phyloP scores from a whole-genome alignment of 2,797 vertebrate species.

The Anolis apletophallus region DNA sequence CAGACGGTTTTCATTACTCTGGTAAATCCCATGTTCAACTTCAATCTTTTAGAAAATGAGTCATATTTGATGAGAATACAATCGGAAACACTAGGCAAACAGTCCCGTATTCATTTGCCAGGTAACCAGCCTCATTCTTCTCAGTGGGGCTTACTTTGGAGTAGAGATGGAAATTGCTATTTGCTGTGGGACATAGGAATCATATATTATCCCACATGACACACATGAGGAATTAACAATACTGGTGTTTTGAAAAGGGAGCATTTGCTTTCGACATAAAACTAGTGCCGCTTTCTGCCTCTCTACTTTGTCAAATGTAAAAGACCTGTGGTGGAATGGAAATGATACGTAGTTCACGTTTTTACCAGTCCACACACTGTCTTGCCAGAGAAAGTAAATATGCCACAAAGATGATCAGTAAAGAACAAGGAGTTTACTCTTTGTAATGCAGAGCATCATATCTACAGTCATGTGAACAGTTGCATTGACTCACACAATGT shows the following conservation, averaged over 20 bases:
- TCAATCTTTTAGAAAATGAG: slow-evolving; percentile 28
- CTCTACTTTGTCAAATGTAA: slow-evolving; percentile 45
- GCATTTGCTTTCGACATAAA: background rate
- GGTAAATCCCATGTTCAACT: slow-evolving; percentile 31
- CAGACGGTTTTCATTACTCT: slow-evolving; percentile 10
- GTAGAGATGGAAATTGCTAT: background rate
- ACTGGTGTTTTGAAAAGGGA: background rate
- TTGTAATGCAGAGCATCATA: no score
- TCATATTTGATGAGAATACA: background rate
- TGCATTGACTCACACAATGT: no score
- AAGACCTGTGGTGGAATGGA: no score
- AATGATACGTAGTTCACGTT: no score
- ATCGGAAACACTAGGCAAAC: background rate
- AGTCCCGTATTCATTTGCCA: background rate
- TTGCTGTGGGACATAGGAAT: background rate
- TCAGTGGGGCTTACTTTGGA: background rate
- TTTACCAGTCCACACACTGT: no score
- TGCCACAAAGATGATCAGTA: no score
- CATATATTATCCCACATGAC: background rate
- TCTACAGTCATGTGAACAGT: no score
- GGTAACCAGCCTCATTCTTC: background rate
- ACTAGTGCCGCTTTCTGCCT: background rate
- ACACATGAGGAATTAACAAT: background rate
- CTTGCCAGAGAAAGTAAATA: no score
- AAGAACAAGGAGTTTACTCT: no score